Evolutionary conservation across 2,113 vertebrate species (phyloP).

Genomic region (Uria lomvia): DNA sequence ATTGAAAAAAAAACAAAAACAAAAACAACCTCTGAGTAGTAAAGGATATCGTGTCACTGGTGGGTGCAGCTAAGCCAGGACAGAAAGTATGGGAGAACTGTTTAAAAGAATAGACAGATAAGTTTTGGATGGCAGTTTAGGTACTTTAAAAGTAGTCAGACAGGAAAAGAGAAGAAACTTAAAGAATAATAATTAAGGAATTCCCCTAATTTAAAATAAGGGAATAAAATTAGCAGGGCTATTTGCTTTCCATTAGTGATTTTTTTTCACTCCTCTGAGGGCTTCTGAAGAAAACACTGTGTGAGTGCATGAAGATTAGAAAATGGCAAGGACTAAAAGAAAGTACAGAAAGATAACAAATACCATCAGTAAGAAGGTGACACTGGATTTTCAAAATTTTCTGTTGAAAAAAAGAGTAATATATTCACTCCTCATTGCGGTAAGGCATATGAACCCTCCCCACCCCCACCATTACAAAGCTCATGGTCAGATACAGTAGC

Average conservation of each 20-base stretch:
- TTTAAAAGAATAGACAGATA: neutral
- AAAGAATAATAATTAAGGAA: neutral
- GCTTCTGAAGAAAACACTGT: neutral
- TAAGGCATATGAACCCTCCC: fast-evolving
- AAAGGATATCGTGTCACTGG: neutral
- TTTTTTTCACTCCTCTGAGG: neutral
- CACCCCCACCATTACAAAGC: neutral
- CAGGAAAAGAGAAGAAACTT: neutral
- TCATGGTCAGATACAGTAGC: neutral
- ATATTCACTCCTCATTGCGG: neutral
- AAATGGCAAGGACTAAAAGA: neutral
- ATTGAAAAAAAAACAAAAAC: neutral
- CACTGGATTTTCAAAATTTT: neutral
- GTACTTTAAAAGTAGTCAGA: neutral
- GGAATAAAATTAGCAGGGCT: neutral
- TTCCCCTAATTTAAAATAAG: neutral
- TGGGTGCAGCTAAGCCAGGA: neutral
- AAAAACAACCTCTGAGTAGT: fast-evolving
- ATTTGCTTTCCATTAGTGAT: neutral
- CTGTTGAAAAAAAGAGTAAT: neutral
- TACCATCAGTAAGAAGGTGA: neutral
- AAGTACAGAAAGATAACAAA: neutral
- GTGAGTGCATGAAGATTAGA: neutral
- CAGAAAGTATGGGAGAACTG: neutral
- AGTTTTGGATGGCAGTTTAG: neutral